phyloP scores from a whole-genome alignment of 2,888 invertebrate species.

The Neoaliturus tenellus region DNA sequence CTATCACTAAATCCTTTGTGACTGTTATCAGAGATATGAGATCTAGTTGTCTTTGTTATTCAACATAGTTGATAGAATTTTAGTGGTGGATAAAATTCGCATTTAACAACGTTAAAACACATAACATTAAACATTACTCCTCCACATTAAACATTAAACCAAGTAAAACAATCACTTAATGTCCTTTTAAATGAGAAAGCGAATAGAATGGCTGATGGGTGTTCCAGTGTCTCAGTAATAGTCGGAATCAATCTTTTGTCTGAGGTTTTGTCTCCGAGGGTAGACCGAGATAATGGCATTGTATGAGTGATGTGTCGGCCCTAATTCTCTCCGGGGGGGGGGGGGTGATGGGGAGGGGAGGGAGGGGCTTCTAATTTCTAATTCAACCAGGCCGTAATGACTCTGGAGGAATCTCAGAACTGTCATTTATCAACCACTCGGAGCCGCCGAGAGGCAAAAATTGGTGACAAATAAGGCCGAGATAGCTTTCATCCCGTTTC shows the following conservation, averaged over 20 bases:
- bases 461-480: constrained; percentile 46
- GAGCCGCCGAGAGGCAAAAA: constrained; percentile 40
- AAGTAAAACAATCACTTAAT: no score
- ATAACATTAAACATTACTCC: no score
- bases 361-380: constrained; percentile 48
- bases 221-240: constrained; percentile 33
- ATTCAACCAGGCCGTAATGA: constrained; percentile 52
- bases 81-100: no score
- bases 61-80: no score
- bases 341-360: constrained; percentile 3
- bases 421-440: constrained; percentile 50
- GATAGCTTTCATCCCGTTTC: constrained; percentile 51
- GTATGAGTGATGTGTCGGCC: constrained; percentile 46
- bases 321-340: constrained; percentile 12
- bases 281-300: constrained; percentile 16
- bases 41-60: no score
- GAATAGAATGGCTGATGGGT: background rate
- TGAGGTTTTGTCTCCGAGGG: constrained; percentile 27
- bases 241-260: constrained; percentile 51
- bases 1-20: no score
- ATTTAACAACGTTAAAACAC: no score
- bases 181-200: background rate
- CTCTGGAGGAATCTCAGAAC: constrained; percentile 51
- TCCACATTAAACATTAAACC: no score
- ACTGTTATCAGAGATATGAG: no score